Base-by-base conservation (phyloP, 2,113 vertebrate species). In the Psittacula cyanocephala region DNA sequence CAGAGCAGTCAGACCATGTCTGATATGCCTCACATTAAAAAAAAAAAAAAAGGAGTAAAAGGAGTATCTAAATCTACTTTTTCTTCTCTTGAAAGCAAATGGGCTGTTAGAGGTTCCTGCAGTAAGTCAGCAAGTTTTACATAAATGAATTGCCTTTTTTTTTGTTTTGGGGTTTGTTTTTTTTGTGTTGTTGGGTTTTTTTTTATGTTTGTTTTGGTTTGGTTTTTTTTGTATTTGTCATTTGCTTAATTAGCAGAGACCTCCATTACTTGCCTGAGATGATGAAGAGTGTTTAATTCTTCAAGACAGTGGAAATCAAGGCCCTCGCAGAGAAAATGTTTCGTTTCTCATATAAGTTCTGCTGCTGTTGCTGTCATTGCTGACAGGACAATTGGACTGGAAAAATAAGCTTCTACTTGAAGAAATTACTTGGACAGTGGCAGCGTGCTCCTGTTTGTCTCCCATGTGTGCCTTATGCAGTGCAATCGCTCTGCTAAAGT, bases 371-470 rank as follows among this genome's bases (percentile, higher is more conserved):
- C 44, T 76, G 23, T 81, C 22, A 15, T 67, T 0, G 1, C 25
- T 2, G 1, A 11, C 55, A 25, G 65, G 41, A 47, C 4, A 57
- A 7, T 4, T 33, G 23, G 16, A 25, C 20, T 90, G 67, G 20
- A 55, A 77, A 80, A 74, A 12, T 31, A 65, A 59, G 3, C 52
- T 76, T 43, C 41, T 85, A 24, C 37, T 74, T 88, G 53, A 43
- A 82, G 23, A 72, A 92, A 22, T 43, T 0, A 28, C 17, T 52
- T 0, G 0, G 9, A 31, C 4, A 49, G 7, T 3, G 7, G 11
- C 57, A 74, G 2, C 4, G 27, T 43, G 13, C 4, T 2, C 49
- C 9, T 59, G 13, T 50, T 68, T 46, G 19, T 86, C 47, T 85
- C 49, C 17, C 0, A 0, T 44, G 22, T 70, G 6, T 22, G 19